Evolutionary conservation across 1,140 invertebrate species (phyloP), one percentile per base, ranked within the genome.

Genomic region (Sesamia nonagrioides): DNA sequence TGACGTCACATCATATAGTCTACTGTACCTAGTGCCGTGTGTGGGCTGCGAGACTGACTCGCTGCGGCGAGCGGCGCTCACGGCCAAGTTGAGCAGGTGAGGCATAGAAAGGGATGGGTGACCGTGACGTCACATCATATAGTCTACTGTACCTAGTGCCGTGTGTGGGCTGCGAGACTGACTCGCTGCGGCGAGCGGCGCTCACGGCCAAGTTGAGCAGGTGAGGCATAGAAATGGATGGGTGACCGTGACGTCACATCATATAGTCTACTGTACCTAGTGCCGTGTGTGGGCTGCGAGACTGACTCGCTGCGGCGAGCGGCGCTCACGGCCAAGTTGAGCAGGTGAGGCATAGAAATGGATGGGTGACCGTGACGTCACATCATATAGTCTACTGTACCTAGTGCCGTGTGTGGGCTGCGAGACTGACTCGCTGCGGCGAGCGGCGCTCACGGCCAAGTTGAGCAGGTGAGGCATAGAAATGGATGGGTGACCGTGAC

Each of bases 141-240:
- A 96, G 96, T 4, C 89, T 98, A 17, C 95, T 96, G 80, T 97
- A 97, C 92, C 96, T 98, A 74, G 96, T 98, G 75, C 97, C 97
- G 40, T 95, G 97, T 5, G 95, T 97, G 79, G 89, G 90, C 93
- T 96, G 96, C 85, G 97, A 98, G 94, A 85, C 92, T 21, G 96
- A 97, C 92, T 82, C 92, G 5, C 88, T 93, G 15, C 96, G 96
- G 82, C 96, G 97, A 73, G 94, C 96, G 79, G 95, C 95, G n/a
- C 89, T 98, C 45, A 91, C 96, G 74, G 94, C 95, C 82, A 96
- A 96, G 79, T 95, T 97, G 18, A 94, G 96, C 66, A 95, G 96
- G 86, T 98, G 1, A 56, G 73, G 45, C 1, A 11, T n/a, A 37
- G 6, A 15, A 52, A 40, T 33, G 1, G 37, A 69, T 18, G 40